These are phyloP conservation scores for Drosophila diplacantha DNA, from an alignment of 2,888 invertebrate species.

Conservation along the genomic window DNA sequence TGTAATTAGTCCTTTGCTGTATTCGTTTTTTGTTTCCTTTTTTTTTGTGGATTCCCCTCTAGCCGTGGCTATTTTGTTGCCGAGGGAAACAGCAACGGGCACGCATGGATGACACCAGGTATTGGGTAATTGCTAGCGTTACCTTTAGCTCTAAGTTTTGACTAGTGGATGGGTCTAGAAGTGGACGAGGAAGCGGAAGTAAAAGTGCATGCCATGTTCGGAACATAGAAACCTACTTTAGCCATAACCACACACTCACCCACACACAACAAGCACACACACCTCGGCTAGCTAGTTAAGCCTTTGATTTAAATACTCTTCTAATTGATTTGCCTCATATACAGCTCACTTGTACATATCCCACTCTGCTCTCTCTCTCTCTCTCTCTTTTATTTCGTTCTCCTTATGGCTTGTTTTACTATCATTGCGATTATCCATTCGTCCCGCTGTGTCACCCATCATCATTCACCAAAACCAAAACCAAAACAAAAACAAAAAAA, in stretches of 20 bases:
- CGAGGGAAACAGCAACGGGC: background rate
- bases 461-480: constrained; percentile 29
- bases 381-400: constrained; percentile 25
- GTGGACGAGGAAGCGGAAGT: constrained; percentile 15
- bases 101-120: constrained; percentile 10
- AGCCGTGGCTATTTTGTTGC: constrained; percentile 13
- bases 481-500: constrained; percentile 33
- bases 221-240: constrained; percentile 67
- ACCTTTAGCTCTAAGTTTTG: constrained; percentile 16
- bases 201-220: constrained; percentile 65
- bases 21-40: background rate
- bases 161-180: constrained; percentile 18
- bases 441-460: constrained; percentile 57
- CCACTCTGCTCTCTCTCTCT: constrained; percentile 23
- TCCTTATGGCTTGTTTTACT: constrained; percentile 49
- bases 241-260: constrained; percentile 21
- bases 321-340: constrained; percentile 33
- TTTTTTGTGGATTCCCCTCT: background rate
- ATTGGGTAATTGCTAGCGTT: constrained; percentile 27
- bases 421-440: constrained; percentile 54
- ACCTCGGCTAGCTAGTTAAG: constrained; percentile 29
- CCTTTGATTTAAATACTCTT: constrained; percentile 29
- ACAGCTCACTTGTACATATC: constrained; percentile 15
- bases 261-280: constrained; percentile 5
- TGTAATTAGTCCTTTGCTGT: background rate